A percentile compares a stretch with the other conserved stretches of the same genome.
Conservation (phyloP, 1,140 invertebrate genomes). For the Philopotamus ludificatus region DNA sequence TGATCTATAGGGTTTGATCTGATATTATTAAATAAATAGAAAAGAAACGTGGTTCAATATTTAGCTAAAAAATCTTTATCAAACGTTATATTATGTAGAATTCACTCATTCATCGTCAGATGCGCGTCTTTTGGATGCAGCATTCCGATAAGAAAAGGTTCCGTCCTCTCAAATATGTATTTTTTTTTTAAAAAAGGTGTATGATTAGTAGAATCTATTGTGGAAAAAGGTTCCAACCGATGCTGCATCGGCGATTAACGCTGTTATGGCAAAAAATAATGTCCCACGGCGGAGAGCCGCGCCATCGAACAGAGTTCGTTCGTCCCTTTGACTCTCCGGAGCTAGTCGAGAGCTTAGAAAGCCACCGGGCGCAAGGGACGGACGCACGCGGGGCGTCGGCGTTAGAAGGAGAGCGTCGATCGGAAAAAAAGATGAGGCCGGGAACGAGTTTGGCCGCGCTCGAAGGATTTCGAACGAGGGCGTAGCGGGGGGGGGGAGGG, state of each 20-base stretch:
- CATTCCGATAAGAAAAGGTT: too few relatives aligned
- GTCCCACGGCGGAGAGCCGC: neutral
- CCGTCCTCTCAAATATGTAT: too few relatives aligned
- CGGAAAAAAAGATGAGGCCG: slow-evolving; percentile 29
- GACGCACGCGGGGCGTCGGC: neutral
- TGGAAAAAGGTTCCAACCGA: too few relatives aligned
- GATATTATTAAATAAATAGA: too few relatives aligned
- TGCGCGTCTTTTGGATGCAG: too few relatives aligned
- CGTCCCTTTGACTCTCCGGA: slow-evolving; percentile 3
- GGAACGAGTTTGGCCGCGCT: slow-evolving; percentile 41
- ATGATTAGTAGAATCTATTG: too few relatives aligned
- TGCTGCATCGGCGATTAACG: neutral
- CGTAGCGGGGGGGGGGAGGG: neutral
- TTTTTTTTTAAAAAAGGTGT: too few relatives aligned
- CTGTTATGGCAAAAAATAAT: slow-evolving; percentile 3
- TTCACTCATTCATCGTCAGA: too few relatives aligned
- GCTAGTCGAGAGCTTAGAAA: slow-evolving; percentile 22
- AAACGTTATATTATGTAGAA: too few relatives aligned
- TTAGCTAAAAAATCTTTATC: too few relatives aligned
- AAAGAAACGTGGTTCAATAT: too few relatives aligned
- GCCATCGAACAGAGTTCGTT: neutral
- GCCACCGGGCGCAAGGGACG: slow-evolving; percentile 7
- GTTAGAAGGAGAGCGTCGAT: slow-evolving; percentile 14
- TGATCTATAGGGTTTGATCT: too few relatives aligned
- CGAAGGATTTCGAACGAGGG: slow-evolving; percentile 38